Percentiles rank a stretch among this genome's conserved stretches.
phyloP scores from a whole-genome alignment of 1,140 invertebrate genomes.

The Augochlora pura region DNA sequence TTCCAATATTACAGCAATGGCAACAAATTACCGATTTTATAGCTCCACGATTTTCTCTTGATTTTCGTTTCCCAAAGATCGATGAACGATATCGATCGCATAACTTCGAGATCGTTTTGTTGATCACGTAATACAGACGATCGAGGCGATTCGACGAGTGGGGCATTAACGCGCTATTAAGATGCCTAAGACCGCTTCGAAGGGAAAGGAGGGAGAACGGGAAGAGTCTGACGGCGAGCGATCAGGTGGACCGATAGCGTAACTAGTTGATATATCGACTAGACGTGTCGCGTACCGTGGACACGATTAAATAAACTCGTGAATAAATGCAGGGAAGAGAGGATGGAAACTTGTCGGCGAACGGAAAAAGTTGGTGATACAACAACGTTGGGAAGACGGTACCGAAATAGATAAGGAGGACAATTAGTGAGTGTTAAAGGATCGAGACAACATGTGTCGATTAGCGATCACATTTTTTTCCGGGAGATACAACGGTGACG shows the following conservation, averaged over 20 bases:
- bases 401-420: constrained; percentile 1
- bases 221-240: not conserved
- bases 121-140: not conserved
- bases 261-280: constrained; percentile 8
- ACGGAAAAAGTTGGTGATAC: not conserved
- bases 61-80: too few relatives aligned
- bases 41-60: too few relatives aligned
- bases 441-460: not conserved
- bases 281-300: constrained; percentile 12
- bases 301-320: constrained; percentile 1
- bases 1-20: not conserved
- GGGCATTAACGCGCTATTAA: constrained; percentile 33
- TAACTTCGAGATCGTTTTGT: not conserved
- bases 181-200: constrained; percentile 22
- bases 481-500: not conserved
- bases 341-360: not conserved
- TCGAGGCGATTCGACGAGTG: constrained; percentile 6
- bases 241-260: constrained; percentile 9
- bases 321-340: not conserved
- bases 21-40: constrained; percentile 14
- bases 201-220: not conserved
- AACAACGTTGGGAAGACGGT: not conserved
- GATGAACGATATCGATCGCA: too few relatives aligned
- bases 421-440: not conserved
- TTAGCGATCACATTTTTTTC: not conserved